These are phyloP conservation scores for Bettongia penicillata DNA, from an alignment of 2,113 vertebrate species.

Conservation along the genomic window DNA sequence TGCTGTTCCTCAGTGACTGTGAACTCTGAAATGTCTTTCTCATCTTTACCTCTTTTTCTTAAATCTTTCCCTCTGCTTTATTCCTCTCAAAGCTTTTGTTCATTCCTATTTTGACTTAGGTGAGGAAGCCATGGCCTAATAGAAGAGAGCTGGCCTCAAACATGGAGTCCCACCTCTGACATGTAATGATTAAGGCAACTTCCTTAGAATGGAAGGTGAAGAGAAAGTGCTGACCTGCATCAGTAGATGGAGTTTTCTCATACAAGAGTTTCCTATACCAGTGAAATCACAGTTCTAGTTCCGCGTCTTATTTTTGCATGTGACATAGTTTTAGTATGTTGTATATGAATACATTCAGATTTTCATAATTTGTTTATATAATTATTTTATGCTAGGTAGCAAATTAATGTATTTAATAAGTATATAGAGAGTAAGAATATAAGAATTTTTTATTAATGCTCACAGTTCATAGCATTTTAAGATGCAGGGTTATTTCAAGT, in stretches of 20 bases:
- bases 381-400: background rate
- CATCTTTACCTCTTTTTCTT: background rate
- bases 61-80: background rate
- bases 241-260: background rate
- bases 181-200: background rate
- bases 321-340: conserved; percentile 40
- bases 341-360: conserved; percentile 5
- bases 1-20: background rate
- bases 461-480: conserved; percentile 17
- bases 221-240: background rate
- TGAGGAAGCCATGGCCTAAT: background rate
- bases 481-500: background rate
- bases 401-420: conserved; percentile 39
- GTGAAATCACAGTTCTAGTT: background rate
- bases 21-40: background rate
- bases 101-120: background rate
- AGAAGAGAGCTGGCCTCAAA: background rate
- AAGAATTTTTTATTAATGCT: conserved; percentile 37
- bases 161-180: background rate
- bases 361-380: conserved; percentile 16
- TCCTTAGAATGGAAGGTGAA: background rate
- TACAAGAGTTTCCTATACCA: background rate
- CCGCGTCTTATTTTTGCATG: background rate
- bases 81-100: background rate
- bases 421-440: background rate